Base-by-base conservation (phyloP, 2,113 vertebrate species). In the Zeus faber region DNA sequence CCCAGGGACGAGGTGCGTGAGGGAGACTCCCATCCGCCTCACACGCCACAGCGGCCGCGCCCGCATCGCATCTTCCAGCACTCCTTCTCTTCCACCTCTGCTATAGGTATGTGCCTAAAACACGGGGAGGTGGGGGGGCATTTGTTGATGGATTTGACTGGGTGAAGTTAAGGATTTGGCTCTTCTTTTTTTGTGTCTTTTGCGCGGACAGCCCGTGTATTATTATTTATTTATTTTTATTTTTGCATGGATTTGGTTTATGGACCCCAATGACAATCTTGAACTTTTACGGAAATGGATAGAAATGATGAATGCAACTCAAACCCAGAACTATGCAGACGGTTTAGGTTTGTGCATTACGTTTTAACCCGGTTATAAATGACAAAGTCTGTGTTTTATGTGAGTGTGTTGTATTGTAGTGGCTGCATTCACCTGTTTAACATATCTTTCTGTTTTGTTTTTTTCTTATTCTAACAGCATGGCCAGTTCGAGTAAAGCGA, bases 401-500 rank as follows among this genome's bases (percentile, higher is more conserved):
- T 10, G 2, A 50, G 57, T 37, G 13, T 72, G 48, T 58, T 49
- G 5, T 51, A 0, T 35, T 14, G 62, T 23, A 47, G 25, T 61
- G 25, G 67, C 46, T 67, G 60, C 62, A 33, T 29, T 29, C 17
- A 44, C 57, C 45, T 76, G 70, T 76, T 49, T 74, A 46, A 64
- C 70, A 44, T 66, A 35, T 21, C 13, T 54, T 43, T 57, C 39
- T 75, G 20, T 73, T 53, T 40, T 56, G 33, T 74, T 18, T 73
- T 69, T 58, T 73, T 63, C 63, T 61, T 81, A 55, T 72, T 76
- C 70, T 73, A 70, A 73, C 92, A 98, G 94, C 91, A 93, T 93
- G 94, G 89, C 93, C 83, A 94, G 93, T 93, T 93, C 93, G 85
- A 94, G 92, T 89, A 95, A 93, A 92, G 90, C 93, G 65, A 89